Percentiles rank a stretch among this genome's conserved stretches.
Conservation (phyloP, 2,888 invertebrate species). For the Pasiphila rectangulata region DNA sequence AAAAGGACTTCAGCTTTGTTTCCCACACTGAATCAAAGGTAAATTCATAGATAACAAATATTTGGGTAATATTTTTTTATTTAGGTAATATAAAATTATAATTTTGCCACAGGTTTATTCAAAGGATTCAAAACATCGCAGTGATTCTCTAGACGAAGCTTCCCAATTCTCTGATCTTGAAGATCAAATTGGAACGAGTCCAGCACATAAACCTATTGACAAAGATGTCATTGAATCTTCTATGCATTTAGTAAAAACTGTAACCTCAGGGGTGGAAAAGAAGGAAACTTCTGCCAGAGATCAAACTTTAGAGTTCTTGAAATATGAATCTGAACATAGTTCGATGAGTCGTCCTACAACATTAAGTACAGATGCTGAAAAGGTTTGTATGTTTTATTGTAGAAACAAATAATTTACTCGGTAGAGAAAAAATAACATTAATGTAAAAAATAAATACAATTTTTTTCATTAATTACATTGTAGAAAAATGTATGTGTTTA, state of each 20-base stretch:
- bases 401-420: too few species aligned
- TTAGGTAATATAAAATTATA: too few species aligned
- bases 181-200: constrained; percentile 70
- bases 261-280: constrained; percentile 36
- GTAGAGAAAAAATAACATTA: too few species aligned
- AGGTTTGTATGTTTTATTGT: constrained; percentile 58
- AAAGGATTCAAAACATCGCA: constrained; percentile 71
- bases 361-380: constrained; percentile 49
- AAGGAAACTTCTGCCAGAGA: constrained; percentile 40
- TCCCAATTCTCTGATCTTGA: constrained; percentile 77
- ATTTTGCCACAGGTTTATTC: constrained; percentile 58
- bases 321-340: constrained; percentile 64
- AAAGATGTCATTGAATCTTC: constrained; percentile 41
- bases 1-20: constrained; percentile 71
- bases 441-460: too few species aligned
- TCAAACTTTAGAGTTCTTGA: constrained; percentile 63
- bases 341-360: constrained; percentile 47
- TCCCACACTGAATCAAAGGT: constrained; percentile 79
- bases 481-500: too few species aligned
- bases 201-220: constrained; percentile 56
- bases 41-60: constrained; percentile 9
- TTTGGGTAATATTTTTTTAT: too few species aligned
- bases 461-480: too few species aligned
- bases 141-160: constrained; percentile 74
- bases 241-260: constrained; percentile 37